These are phyloP conservation scores for Illadopsis cleaveri DNA, from an alignment of 2,113 vertebrate genomes.

Conservation along the genomic window DNA sequence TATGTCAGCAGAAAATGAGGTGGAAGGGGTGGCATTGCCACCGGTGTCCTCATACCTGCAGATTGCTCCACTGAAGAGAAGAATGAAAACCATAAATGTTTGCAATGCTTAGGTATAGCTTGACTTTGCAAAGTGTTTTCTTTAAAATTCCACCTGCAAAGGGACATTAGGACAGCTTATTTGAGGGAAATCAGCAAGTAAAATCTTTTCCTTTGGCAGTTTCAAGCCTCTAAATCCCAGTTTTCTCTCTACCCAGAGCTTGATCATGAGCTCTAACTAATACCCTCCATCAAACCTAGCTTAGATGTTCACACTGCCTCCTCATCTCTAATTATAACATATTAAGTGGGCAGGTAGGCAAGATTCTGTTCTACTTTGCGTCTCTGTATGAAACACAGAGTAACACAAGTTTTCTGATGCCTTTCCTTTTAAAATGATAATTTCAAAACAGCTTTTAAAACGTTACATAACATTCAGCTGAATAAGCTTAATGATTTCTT, in stretches of 20 bases:
- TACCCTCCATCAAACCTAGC: neutral
- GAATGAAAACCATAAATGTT: neutral
- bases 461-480: neutral
- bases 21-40: neutral
- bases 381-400: neutral
- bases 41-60: neutral
- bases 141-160: neutral
- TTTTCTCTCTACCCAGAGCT: neutral
- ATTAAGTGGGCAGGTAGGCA: conserved; percentile 21
- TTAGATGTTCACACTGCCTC: conserved; percentile 3
- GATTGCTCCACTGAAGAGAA: rapidly evolving
- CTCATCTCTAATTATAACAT: conserved; percentile 18
- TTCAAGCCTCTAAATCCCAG: neutral
- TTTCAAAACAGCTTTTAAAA: neutral
- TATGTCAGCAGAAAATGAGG: neutral
- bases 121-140: neutral
- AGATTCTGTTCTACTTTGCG: neutral
- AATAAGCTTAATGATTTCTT: neutral
- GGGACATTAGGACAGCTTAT: neutral
- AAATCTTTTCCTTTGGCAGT: neutral
- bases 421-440: neutral
- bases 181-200: neutral
- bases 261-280: neutral
- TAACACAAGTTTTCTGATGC: neutral
- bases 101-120: neutral